These are phyloP conservation scores for Panurus biarmicus DNA, from an alignment of 2,113 vertebrate species.

Conservation along the genomic window DNA sequence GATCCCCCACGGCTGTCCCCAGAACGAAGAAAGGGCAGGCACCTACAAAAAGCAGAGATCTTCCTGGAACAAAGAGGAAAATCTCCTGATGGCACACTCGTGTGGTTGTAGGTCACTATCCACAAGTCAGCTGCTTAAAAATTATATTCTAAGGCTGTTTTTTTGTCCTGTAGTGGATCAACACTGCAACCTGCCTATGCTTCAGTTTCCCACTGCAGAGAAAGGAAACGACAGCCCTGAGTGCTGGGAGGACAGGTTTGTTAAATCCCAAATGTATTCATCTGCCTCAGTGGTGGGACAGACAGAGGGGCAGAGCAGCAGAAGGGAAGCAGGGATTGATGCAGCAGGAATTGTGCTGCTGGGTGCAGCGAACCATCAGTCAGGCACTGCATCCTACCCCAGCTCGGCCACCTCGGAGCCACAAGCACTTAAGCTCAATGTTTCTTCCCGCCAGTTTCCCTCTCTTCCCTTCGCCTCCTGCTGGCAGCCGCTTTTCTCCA, in stretches of 20 bases:
- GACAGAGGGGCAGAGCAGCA: not conserved
- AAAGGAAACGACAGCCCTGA: not conserved
- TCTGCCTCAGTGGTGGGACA: not conserved
- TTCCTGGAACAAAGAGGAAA: not conserved
- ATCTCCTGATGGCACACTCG: fast-evolving
- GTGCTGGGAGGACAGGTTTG: not conserved
- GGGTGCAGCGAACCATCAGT: not conserved
- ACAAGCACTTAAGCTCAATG: fast-evolving
- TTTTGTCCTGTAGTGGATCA: not conserved
- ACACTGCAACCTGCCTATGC: not conserved
- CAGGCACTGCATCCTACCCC: not conserved
- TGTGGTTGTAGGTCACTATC: fast-evolving
- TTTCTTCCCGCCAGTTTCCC: not conserved
- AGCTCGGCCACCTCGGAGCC: fast-evolving
- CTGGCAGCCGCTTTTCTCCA: not conserved
- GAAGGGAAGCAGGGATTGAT: not conserved
- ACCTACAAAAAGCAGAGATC: not conserved
- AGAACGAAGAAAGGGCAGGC: not conserved
- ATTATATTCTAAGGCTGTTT: not conserved
- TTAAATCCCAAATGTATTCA: not conserved
- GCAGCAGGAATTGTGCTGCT: too few relatives aligned
- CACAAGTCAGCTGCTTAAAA: not conserved
- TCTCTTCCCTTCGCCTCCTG: not conserved
- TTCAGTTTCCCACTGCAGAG: not conserved
- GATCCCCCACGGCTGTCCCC: fast-evolving